These are phyloP conservation scores for Esperia sulphurella DNA, from an alignment of 2,888 invertebrate genomes.

Conservation along the genomic window DNA sequence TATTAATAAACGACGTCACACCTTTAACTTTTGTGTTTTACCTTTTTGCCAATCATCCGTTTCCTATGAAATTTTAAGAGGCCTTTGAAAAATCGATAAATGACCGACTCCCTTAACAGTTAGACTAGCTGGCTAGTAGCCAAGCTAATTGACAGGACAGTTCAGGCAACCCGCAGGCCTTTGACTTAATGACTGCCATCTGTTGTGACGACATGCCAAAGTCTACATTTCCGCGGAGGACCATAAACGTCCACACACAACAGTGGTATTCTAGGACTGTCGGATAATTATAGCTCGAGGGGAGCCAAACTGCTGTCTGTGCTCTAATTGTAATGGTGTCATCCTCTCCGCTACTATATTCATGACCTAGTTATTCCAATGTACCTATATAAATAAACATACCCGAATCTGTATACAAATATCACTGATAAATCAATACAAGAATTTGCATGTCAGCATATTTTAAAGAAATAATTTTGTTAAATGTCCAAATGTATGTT, in stretches of 20 bases:
- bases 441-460: too few relatives aligned
- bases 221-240: neutral
- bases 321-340: neutral
- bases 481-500: too few relatives aligned
- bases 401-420: too few relatives aligned
- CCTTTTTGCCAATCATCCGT: neutral
- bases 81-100: neutral
- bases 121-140: conserved; percentile 2
- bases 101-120: neutral
- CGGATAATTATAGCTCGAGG: neutral
- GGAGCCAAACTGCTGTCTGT: neutral
- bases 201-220: neutral
- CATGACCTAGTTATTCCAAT: neutral
- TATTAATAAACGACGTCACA: neutral
- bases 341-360: neutral
- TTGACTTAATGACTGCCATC: conserved; percentile 1
- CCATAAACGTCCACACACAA: neutral
- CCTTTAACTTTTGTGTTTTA: too few relatives aligned
- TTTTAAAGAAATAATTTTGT: too few relatives aligned
- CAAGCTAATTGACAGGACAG: conserved; percentile 8
- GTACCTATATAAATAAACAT: too few relatives aligned
- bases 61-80: neutral
- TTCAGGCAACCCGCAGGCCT: conserved; percentile 1
- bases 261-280: neutral
- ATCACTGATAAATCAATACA: too few relatives aligned